Percentiles rank a stretch among this genome's conserved stretches.
These are phyloP conservation scores for Rotaria magnacalcarata DNA, from an alignment of 2,888 invertebrate species.

Conservation along the genomic window DNA sequence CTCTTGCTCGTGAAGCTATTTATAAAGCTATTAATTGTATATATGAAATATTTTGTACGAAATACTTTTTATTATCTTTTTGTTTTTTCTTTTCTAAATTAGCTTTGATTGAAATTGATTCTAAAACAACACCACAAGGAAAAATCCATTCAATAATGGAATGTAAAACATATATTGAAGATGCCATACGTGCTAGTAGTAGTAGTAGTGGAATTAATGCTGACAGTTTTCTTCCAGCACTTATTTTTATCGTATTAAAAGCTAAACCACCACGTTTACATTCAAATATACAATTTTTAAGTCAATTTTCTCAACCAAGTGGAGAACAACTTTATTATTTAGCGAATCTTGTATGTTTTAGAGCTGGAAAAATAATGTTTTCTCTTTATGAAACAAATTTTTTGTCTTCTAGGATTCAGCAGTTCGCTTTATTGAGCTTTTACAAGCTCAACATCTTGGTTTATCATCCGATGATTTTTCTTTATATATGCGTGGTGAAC, in stretches of 20 bases:
- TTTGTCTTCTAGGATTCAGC: neutral
- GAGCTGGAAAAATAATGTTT: neutral
- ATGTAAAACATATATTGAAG: constrained; percentile 84
- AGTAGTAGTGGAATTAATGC: constrained; percentile 62
- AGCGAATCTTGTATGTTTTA: constrained; percentile 24
- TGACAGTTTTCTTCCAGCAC: constrained; percentile 92
- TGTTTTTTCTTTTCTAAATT: constrained; percentile 46
- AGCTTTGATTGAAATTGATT: constrained; percentile 89
- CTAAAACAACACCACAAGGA: constrained; percentile 82
- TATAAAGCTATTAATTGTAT: constrained; percentile 84
- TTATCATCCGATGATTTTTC: constrained; percentile 3
- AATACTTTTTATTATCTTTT: neutral
- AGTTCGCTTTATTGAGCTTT: constrained; percentile 26
- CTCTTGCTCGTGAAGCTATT: constrained; percentile 79
- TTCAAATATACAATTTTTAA: constrained; percentile 93
- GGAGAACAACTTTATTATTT: constrained; percentile 27
- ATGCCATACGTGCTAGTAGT: constrained; percentile 52
- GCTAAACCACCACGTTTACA: constrained; percentile 94
- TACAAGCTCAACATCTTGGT: constrained; percentile 31
- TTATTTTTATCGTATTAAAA: constrained; percentile 91
- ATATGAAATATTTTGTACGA: no score
- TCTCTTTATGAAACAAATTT: no score
- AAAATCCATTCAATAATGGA: constrained; percentile 83
- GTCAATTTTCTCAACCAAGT: constrained; percentile 71
- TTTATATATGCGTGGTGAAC: constrained; percentile 35